Evolutionary conservation across 1,140 invertebrate genomes (phyloP), one percentile per base, ranked within the genome.

Genomic region (Dreissena polymorpha): DNA sequence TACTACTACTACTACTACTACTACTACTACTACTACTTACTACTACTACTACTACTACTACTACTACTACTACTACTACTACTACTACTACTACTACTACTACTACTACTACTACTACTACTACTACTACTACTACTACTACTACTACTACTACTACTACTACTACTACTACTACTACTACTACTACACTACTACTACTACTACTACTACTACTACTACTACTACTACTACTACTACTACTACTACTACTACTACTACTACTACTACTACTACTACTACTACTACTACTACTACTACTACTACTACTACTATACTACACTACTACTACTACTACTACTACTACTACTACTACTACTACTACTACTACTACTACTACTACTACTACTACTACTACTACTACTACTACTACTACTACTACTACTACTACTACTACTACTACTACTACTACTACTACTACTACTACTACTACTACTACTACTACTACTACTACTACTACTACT

Each of bases 401-500:
- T 55, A 18, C 12, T 55, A 55, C 53, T 18, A 55, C 53, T 18
- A 55, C 12, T 18, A 55, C 53, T 18, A 55, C 53, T 18, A 55
- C 12, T 18, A 55, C 53, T 18, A 55, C 65, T 64, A 76, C 25
- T 29, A 55, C 53, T 50, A 57, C 49, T 39, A 25, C 53, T 12
- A 12, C 53, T 12, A 55, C 53, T 12, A 55, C 53, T 12, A 55
- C 53, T 12, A 12, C 53, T 12, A 12, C 53, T 12, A n/a, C 12
- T 68, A 73, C 76, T 55, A 65, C 68, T 67, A 77, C 85, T 21
- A 84, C 85, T n/a, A 67, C 76, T 67, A 71, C 39, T 27, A 76
- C 82, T 57, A 70, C 67, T 23, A 76, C 82, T 12, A 55, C 53
- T 12, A 55, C 12, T 55, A 55, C 53, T 18, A 55, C 53, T 12